phyloP scores from a whole-genome alignment of 1,140 invertebrate species.

The Manduca sexta region DNA sequence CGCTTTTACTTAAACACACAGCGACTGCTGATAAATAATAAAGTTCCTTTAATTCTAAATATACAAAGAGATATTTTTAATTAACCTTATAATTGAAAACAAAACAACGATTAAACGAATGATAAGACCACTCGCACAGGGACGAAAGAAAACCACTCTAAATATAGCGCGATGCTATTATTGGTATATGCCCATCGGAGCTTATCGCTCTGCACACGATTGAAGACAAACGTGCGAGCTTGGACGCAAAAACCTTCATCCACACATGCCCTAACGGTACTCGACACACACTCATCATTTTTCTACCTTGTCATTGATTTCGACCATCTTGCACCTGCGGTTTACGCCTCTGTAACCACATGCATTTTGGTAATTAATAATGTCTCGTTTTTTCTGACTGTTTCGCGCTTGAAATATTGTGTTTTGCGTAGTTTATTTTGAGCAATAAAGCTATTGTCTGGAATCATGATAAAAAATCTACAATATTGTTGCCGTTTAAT shows the following conservation, averaged over 20 bases:
- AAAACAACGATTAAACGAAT: constrained; percentile 19
- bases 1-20: no score
- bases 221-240: constrained; percentile 40
- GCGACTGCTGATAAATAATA: no score
- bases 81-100: background rate
- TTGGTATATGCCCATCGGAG: constrained; percentile 50
- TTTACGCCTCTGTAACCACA: background rate
- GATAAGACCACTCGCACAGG: constrained; percentile 25
- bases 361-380: no score
- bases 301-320: constrained; percentile 18
- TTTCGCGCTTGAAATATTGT: background rate
- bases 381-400: background rate
- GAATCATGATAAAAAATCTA: no score
- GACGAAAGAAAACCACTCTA: constrained; percentile 29
- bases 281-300: constrained; percentile 33
- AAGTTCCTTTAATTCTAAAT: no score
- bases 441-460: no score
- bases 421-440: no score
- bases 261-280: constrained; percentile 52
- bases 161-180: constrained; percentile 46
- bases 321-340: background rate
- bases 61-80: no score
- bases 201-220: constrained; percentile 56
- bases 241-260: constrained; percentile 50
- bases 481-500: no score